phyloP scores from a whole-genome alignment of 2,888 invertebrate genomes.

The Agrotis puta region DNA sequence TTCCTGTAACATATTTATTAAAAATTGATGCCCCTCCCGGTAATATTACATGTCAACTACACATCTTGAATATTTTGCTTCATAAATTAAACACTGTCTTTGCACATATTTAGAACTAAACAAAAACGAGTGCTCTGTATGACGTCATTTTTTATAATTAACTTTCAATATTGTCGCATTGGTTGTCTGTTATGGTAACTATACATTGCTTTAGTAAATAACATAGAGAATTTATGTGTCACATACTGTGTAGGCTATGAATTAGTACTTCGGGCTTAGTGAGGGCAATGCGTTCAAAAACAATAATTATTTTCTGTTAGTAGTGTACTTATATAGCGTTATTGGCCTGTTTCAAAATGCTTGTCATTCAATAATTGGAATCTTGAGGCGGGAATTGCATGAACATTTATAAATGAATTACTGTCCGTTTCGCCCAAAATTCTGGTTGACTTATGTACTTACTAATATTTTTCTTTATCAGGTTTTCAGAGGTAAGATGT shows the following conservation, averaged over 20 bases:
- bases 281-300: constrained; percentile 35
- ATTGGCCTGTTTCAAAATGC: constrained; percentile 63
- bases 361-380: constrained; percentile 66
- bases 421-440: constrained; percentile 60
- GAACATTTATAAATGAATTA: constrained; percentile 29
- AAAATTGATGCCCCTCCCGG: constrained; percentile 48
- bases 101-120: constrained; percentile 56
- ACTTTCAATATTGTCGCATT: constrained; percentile 53
- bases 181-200: constrained; percentile 57
- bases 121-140: constrained; percentile 45
- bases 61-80: constrained; percentile 62
- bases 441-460: constrained; percentile 64
- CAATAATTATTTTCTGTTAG: constrained; percentile 47
- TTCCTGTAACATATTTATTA: constrained; percentile 57
- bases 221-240: constrained; percentile 63
- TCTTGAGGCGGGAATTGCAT: constrained; percentile 59
- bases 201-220: constrained; percentile 65
- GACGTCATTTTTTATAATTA: constrained; percentile 36
- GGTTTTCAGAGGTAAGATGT: constrained; percentile 88
- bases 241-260: constrained; percentile 63
- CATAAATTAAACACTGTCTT: constrained; percentile 58
- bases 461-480: constrained; percentile 83
- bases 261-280: constrained; percentile 56
- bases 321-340: constrained; percentile 59
- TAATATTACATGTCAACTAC: constrained; percentile 66